These are phyloP conservation scores for Ibidorhyncha struthersii DNA, from an alignment of 2,113 vertebrate species.

Conservation along the genomic window DNA sequence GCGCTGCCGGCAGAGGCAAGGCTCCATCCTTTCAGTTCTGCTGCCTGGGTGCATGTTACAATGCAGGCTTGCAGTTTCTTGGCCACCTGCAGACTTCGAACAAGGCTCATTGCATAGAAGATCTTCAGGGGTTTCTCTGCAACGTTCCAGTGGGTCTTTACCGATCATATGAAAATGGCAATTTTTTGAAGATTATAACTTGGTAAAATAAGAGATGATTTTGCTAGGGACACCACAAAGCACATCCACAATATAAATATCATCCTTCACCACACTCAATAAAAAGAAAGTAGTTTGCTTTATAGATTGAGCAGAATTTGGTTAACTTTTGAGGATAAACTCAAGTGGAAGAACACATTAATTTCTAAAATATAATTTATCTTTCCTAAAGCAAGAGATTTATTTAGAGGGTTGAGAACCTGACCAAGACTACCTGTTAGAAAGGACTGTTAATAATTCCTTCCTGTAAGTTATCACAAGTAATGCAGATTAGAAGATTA, in stretches of 20 bases:
- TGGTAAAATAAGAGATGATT: not conserved
- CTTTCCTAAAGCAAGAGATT: not conserved
- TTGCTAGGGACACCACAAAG: not conserved
- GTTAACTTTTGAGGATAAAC: not conserved
- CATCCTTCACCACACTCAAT: not conserved
- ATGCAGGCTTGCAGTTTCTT: not conserved
- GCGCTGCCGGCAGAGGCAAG: fast-evolving
- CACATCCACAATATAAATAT: not conserved
- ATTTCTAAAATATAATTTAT: not conserved
- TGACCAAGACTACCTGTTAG: not conserved
- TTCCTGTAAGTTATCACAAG: not conserved
- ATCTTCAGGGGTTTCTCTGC: not conserved
- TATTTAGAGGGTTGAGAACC: not conserved
- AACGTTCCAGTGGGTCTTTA: not conserved
- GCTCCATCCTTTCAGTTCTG: fast-evolving
- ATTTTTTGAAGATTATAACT: not conserved
- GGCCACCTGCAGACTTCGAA: not conserved
- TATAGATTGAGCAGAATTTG: not conserved
- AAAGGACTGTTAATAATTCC: not conserved
- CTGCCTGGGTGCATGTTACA: not conserved
- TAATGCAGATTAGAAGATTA: not conserved
- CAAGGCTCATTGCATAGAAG: not conserved
- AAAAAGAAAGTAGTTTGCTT: not conserved
- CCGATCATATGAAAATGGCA: fast-evolving
- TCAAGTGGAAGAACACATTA: not conserved